phyloP scores from a whole-genome alignment of 2,888 invertebrate genomes.

The Chymomyza caudatula region DNA sequence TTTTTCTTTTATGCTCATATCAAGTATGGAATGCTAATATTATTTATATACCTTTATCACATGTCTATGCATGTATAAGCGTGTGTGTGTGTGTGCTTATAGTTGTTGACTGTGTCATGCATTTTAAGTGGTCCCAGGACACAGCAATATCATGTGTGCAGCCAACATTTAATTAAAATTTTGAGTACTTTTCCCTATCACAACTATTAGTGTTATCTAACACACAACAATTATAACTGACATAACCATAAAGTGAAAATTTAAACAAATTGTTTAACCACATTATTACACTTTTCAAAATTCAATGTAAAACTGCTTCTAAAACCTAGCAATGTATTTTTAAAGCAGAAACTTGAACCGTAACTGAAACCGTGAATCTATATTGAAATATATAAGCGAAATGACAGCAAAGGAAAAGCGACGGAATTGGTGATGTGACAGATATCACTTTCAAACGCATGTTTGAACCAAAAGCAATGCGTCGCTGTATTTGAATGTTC shows the following conservation, averaged over 20 bases:
- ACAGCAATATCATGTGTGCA: not conserved
- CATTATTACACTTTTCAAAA: too few relatives aligned
- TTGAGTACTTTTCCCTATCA: not conserved
- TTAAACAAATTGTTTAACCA: not conserved
- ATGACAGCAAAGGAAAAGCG: too few relatives aligned
- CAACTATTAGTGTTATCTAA: not conserved
- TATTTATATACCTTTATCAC: conserved; percentile 14
- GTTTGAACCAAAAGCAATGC: too few relatives aligned
- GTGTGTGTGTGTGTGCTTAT: not conserved
- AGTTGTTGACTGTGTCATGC: conserved; percentile 28
- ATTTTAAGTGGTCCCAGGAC: not conserved
- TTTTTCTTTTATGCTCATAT: not conserved
- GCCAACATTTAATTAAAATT: not conserved
- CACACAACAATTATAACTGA: not conserved
- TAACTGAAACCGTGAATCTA: too few relatives aligned
- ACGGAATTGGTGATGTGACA: too few relatives aligned
- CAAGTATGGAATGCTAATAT: not conserved
- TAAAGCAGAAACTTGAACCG: too few relatives aligned
- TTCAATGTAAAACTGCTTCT: too few relatives aligned
- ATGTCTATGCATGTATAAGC: not conserved
- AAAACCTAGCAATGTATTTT: too few relatives aligned
- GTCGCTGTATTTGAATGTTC: too few relatives aligned
- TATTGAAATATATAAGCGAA: too few relatives aligned
- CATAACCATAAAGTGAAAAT: not conserved
- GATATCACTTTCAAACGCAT: too few relatives aligned